Base-by-base conservation (phyloP, 2,797 vertebrate species). In the Graptemys geographica region DNA sequence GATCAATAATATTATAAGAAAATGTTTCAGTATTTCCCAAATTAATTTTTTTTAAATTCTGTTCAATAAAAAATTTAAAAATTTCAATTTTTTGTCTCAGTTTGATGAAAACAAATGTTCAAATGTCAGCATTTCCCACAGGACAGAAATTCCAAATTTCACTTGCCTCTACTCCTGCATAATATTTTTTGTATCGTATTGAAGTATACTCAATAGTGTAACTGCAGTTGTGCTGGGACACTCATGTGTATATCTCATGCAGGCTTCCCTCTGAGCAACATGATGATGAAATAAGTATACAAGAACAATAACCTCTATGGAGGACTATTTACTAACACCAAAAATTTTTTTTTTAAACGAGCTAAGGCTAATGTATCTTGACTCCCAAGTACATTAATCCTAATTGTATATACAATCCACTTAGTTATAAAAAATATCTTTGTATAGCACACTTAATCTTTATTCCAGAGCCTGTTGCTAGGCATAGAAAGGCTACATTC, bases 401-500 rank as follows among this genome's bases (percentile, higher is more conserved):
- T 94, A 93, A 69, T 62, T 94, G 95, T 95, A 96, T 96, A 96
- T 94, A 93, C 92, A 96, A 95, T 95, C 96, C 92, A 93, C 84
- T 86, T 92, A 91, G 59, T 84, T 97, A 90, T 81, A 97, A 97
- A 93, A 96, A 97, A 94, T 0, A 2, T 88, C 95, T 96, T 96
- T 97, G 96, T 96, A 69, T 76, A 95, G 92, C 86, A 97, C 95
- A 96, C 94, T 95, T 5, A 92, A 93, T 83, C 94, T 97, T 97
- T 97, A 96, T 97, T 96, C 93, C 87, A 57, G 57, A 74, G 89
- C 79, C 93, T 91, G 76, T 69, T 95, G 86, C 83, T 94, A 79
- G 65, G 52, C 91, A 7, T 47, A 96, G 95, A 97, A 97, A 96
- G 96, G 90, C 95, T 86, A 81, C 94, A 96, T 97, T 97, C 95